Base-by-base conservation (phyloP, 2,888 invertebrate species). In the Ormia ochracea region DNA sequence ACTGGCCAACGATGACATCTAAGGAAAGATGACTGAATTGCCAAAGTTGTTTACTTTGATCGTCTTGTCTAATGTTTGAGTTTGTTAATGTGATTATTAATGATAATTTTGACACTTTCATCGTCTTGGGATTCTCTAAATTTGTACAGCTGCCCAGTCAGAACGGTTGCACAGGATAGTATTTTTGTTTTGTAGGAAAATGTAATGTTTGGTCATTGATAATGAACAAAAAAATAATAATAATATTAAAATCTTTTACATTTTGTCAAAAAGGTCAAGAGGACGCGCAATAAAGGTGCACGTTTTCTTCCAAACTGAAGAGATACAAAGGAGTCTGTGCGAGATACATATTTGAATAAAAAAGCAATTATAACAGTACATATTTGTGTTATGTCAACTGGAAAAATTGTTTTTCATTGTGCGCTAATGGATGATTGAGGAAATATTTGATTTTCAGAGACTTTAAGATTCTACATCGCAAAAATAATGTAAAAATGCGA, bases 51-150 rank as follows among this genome's bases (percentile, higher is more conserved):
- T 72, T 68, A 76, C 61, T 65, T 70, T 54, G 65, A 58, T 76
- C 68, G 43, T 72, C 79, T 79, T 79, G 78, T 73, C 63, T 54
- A 65, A 75, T 76, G 66, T 68, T 68, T 76, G 63, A 73, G 61
- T 83, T 79, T 82, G 70, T 86, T 86, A 85, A 84, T 83, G 84
- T 82, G 81, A 83, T 87, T 86, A 88, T 87, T 87, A 87, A 87
- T 87, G 88, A 88, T 85, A 84, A 85, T 87, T 87, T 87, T 87
- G 88, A 87, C 88, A 87, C 86, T 87, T 87, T 86, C 85, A 84
- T 84, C 85, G 86, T 87, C 63, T 61, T 66, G 12, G 19, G 36
- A 38, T 58, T 14, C 41, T 74, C 50, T 85, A 84, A 84, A 85
- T 86, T 85, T 86, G 84, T 83, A 84, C 87, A 87, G 88, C 87